Evolutionary conservation across 1,140 invertebrate species (phyloP).

Genomic region (Camponotus vicinus): DNA sequence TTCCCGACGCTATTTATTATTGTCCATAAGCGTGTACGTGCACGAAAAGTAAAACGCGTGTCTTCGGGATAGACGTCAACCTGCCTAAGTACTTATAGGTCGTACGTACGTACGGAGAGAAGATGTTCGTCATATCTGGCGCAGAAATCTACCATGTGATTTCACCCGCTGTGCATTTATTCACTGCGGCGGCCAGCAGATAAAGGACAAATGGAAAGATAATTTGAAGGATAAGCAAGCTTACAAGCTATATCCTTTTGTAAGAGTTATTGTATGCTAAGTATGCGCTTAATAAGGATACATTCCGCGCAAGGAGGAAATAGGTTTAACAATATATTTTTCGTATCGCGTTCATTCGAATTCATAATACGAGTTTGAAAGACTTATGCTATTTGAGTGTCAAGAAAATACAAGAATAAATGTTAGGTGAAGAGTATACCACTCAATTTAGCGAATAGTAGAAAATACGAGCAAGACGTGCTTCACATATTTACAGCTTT

Average conservation of each 20-base stretch:
- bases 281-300: conserved; percentile 56
- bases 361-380: conserved; percentile 13
- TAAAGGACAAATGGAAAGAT: conserved; percentile 70
- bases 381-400: background rate
- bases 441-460: conserved; percentile 47
- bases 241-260: conserved; percentile 56
- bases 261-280: background rate
- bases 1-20: conserved; percentile 77
- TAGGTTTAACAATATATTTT: conserved; percentile 2
- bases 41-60: conserved; percentile 70
- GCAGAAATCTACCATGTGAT: conserved; percentile 74
- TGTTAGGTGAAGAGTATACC: conserved; percentile 19
- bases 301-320: background rate
- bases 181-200: conserved; percentile 58
- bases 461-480: conserved; percentile 42
- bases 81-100: conserved; percentile 36
- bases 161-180: conserved; percentile 72
- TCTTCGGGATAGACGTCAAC: conserved; percentile 68
- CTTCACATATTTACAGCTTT: conserved; percentile 22
- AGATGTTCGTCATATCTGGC: conserved; percentile 74
- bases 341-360: background rate
- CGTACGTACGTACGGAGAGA: conserved; percentile 54
- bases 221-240: conserved; percentile 57
- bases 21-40: conserved; percentile 74
- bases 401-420: background rate